Base-by-base conservation (phyloP, 2,888 invertebrate genomes). In the Cheilosia urbana region DNA sequence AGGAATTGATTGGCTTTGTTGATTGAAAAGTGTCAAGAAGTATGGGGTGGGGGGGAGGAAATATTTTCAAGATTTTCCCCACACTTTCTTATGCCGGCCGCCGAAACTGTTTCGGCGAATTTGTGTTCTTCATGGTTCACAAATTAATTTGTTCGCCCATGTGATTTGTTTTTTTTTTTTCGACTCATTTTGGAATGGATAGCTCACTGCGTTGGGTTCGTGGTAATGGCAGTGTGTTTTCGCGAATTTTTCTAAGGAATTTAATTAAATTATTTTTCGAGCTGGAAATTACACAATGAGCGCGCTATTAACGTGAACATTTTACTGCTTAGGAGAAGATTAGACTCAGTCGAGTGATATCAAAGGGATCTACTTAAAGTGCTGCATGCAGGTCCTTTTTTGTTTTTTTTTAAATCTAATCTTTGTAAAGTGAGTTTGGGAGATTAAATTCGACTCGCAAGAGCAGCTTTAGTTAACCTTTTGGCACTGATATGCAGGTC, bases 211-310 rank as follows among this genome's bases (percentile, higher is more conserved):
- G 72, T 49, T 65, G 62, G 58, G 65, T 49, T 60, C 15, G 53
- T 45, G 63, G 71, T 63, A 49, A 51, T 78, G 72, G 65, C 58
- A 76, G 65, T 66, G 49, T 55, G 62, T 77, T 81, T 57, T 57
- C 85, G 85, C 83, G 83, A 79, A 65, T 83, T 75, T 71, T 84
- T 78, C 60, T 71, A 65, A 87, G 65, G 87, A 88, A 88, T 88
- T 88, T 88, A 88, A 88, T 88, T 87, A 88, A 88, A 88, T 87
- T 87, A 88, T 88, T 88, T 84, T 75, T 62, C 71, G 68, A 80
- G 79, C 65, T 80, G 79, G 84, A 75, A 84, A 79, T 84, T 79
- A 79, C 73, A 37, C 73, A 68, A 68, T 66, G 58, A 63, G 57
- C 1, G 51, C 1, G 40, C 34, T 19, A 24, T 34, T 45, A n/a